Conservation (phyloP, 92 coral and sea anemone species). For the Anthopleura xanthogrammica region DNA sequence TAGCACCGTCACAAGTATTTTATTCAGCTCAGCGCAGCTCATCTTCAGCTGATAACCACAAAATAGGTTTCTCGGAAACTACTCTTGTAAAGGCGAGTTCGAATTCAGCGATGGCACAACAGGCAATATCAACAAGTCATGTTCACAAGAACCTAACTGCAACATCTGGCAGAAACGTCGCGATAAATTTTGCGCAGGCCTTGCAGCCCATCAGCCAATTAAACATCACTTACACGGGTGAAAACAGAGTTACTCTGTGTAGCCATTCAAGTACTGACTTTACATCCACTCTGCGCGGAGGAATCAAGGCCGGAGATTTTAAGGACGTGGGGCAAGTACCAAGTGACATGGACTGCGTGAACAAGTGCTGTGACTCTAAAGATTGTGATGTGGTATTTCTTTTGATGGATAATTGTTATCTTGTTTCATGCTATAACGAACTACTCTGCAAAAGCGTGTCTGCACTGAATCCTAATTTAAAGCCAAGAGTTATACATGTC, state of each 20-base stretch:
- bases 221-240: conserved; percentile 26
- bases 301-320: conserved; percentile 49
- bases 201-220: conserved; percentile 48
- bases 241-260: conserved; percentile 35
- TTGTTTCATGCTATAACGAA: conserved; percentile 66
- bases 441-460: conserved; percentile 70
- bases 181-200: conserved; percentile 37
- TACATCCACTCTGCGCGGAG: conserved; percentile 72
- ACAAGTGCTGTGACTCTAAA: conserved; percentile 55
- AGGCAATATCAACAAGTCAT: not conserved
- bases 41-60: not conserved
- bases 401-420: conserved; percentile 72
- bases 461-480: conserved; percentile 52
- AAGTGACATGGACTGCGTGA: conserved; percentile 60
- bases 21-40: not conserved
- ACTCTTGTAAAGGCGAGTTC: not conserved
- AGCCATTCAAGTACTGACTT: conserved; percentile 51
- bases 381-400: conserved; percentile 79
- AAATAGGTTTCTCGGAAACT: not conserved
- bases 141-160: not conserved
- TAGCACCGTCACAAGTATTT: not conserved
- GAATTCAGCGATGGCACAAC: not conserved
- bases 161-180: conserved; percentile 23
- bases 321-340: conserved; percentile 42
- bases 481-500: conserved; percentile 68